Base-by-base conservation (phyloP, 2,888 invertebrate species). In the Molorchus minor region DNA sequence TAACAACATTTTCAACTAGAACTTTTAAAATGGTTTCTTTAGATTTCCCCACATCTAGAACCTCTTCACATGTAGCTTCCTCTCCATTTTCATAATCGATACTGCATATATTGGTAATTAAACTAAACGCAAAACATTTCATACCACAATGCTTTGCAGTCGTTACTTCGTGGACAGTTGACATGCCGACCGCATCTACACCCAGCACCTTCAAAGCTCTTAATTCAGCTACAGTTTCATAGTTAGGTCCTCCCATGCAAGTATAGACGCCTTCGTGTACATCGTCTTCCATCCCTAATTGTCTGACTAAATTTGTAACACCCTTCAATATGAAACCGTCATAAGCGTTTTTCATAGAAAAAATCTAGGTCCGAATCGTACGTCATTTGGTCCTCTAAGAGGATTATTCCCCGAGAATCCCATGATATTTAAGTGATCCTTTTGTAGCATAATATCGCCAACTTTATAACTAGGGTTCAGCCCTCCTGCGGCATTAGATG, bases 401-500 rank as follows among this genome's bases (percentile, higher is more conserved):
- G 97, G 95, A 73, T 92, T 93, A 76, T 92, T 90, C 1, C 96
- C 96, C 8, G 92, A 90, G 71, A 98, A 90, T 2, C 94, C 96
- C 83, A 96, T 92, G 81, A 97, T 86, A 79, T 95, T 96, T 67
- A 98, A 89, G 80, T 98, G 98, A 81, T 98, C 98, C 76, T 91
- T 94, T 67, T 98, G 90, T 45, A 98, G 84, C 96, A 98, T 96
- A 46, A 98, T 85, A 79, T 98, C 97, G 0, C 97, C 98, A 25
- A 61, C 56, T 49, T 54, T 35, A 25, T 44, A 61, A 25, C 84
- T 84, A 0, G 88, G 85, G 81, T 96, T 96, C 44, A 98, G 82
- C 20, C 95, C 96, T 4, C 98, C 98, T 0, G 96, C 96, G 0
- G 97, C 96, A 81, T 97, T 98, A 0, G 96, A 96, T 0, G 93